Percentiles rank a stretch among this genome's conserved stretches.
These are phyloP conservation scores for Panzeria rudis DNA, from an alignment of 2,888 invertebrate species.

Conservation along the genomic window DNA sequence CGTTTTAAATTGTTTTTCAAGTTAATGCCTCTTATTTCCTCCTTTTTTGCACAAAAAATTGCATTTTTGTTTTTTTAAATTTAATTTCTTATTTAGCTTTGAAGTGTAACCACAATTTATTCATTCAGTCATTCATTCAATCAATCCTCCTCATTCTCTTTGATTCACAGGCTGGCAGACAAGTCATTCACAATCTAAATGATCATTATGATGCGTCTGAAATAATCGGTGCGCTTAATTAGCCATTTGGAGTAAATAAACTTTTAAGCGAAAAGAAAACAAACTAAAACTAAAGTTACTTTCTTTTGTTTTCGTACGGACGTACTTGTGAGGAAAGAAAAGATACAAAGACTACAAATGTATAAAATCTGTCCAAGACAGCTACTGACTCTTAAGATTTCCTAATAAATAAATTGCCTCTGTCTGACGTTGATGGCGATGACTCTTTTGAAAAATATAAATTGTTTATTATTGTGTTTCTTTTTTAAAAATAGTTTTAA, in stretches of 20 bases:
- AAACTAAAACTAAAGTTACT: conserved; percentile 38
- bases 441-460: conserved; percentile 40
- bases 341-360: neutral
- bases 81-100: conserved; percentile 39
- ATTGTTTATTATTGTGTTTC: conserved; percentile 24
- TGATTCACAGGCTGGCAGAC: conserved; percentile 1
- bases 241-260: conserved; percentile 66
- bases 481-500: conserved; percentile 6
- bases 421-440: conserved; percentile 19
- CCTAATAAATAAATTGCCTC: conserved; percentile 31
- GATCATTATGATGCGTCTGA: conserved; percentile 33
- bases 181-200: conserved; percentile 21
- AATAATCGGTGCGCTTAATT: conserved; percentile 55
- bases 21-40: conserved; percentile 13
- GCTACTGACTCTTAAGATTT: conserved; percentile 31
- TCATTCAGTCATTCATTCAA: conserved; percentile 14
- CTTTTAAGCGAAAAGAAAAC: conserved; percentile 60
- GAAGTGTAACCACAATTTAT: conserved; percentile 33
- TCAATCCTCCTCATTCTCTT: conserved; percentile 30
- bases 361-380: conserved; percentile 33
- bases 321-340: neutral
- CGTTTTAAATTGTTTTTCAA: conserved; percentile 33
- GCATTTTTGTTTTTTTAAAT: conserved; percentile 7
- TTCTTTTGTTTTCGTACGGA: conserved; percentile 44
- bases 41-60: conserved; percentile 32